Conservation (phyloP, 2,113 vertebrate species). For the Gadus macrocephalus region DNA sequence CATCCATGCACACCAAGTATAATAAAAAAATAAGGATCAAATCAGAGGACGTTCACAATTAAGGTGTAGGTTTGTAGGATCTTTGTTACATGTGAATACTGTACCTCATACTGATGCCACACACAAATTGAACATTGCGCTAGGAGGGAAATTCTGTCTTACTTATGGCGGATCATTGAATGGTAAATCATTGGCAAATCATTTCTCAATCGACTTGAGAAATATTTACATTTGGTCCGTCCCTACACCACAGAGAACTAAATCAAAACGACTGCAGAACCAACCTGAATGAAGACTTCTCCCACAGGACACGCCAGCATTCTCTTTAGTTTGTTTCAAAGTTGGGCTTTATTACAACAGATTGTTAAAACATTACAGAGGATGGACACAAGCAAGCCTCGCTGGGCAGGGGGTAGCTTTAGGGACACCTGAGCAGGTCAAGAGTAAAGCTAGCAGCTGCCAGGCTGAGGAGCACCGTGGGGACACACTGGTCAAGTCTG, state of each 20-base stretch:
- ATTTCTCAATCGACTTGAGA: no score
- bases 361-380: conserved; percentile 93
- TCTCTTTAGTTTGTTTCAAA: conserved; percentile 74
- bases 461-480: conserved; percentile 49
- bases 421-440: conserved; percentile 69
- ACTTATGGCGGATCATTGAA: no score
- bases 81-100: neutral
- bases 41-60: no score
- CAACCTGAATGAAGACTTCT: no score
- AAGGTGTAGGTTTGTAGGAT: no score
- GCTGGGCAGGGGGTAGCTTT: conserved; percentile 67
- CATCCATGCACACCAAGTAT: no score
- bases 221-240: no score
- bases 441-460: conserved; percentile 81
- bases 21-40: no score
- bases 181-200: no score
- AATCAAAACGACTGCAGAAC: no score
- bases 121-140: neutral
- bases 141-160: neutral
- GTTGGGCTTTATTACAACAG: conserved; percentile 95
- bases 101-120: neutral
- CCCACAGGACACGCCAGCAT: conserved; percentile 87
- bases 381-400: conserved; percentile 82
- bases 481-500: conserved; percentile 27
- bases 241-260: no score